Evolutionary conservation across 2,888 invertebrate genomes (phyloP), one percentile per base, ranked within the genome.

Genomic region (Dynastes tityus): DNA sequence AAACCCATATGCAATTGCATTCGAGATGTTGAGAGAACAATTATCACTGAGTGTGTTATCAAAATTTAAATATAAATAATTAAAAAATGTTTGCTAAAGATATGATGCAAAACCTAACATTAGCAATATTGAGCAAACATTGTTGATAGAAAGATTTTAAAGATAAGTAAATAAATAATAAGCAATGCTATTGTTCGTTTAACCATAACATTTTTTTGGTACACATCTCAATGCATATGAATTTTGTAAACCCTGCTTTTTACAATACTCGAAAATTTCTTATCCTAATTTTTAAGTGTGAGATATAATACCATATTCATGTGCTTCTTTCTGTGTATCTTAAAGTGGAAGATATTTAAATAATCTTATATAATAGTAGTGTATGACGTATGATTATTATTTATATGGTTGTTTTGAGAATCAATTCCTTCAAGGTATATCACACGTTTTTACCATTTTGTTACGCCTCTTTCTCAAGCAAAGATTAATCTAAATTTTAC

Each of bases 371-470:
- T 22, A 29, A 70, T 70, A 32, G 53, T 55, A 37, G 53, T 68
- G 40, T 68, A 68, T 68, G 40, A 45, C 22, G 49, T 27, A 32
- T 71, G 51, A 55, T 71, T 5, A 55, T 71, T 5, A 71, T 71
- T 51, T 71, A 49, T 51, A 32, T 70, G 40, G 0, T 45, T 45
- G 9, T 45, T 45, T 45, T 45, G 40, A 45, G 51, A 70, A 27
- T 70, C 70, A 70, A 70, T 70, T 70, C 70, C 70, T 70, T 70
- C 70, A 16, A 27, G 29, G 16, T 70, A 70, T 70, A 70, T 65
- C 65, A 65, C 65, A 65, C 65, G 32, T 37, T 65, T 37, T 65
- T 40, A 16, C 55, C 65, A 37, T 37, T 65, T 40, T n/a, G 11
- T n/a, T 40, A 16, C 40, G 32, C n/a, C 13, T 40, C n/a, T 37